Conservation (phyloP, 2,113 vertebrate genomes). For the Sigmodon hispidus region DNA sequence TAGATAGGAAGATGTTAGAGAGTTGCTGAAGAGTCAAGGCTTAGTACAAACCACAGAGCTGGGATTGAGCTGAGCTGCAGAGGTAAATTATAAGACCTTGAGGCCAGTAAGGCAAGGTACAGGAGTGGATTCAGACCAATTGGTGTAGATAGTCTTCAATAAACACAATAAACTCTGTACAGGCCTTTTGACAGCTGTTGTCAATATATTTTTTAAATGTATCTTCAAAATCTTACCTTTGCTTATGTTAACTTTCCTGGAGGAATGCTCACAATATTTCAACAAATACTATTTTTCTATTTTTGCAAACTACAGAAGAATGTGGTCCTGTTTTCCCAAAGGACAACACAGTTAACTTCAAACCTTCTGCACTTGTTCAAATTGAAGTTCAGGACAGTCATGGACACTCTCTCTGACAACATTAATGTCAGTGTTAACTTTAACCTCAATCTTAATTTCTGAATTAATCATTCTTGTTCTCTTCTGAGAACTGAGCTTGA, state of each 20-base stretch:
- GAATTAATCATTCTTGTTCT: slow-evolving; percentile 6
- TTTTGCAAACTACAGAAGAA: background rate
- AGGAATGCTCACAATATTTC: background rate
- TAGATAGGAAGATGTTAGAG: background rate
- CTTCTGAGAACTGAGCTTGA: slow-evolving; percentile 5
- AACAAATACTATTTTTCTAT: slow-evolving; percentile 15
- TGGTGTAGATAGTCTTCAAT: background rate
- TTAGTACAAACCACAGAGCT: background rate
- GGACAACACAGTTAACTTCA: background rate
- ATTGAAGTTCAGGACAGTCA: background rate
- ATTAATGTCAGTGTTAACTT: background rate
- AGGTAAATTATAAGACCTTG: background rate
- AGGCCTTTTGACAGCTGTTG: background rate
- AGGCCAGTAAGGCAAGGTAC: too few species aligned
- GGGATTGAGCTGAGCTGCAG: background rate
- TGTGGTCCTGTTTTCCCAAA: background rate
- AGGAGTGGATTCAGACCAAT: background rate
- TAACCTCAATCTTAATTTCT: slow-evolving; percentile 29
- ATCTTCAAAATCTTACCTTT: background rate
- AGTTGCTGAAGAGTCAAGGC: background rate
- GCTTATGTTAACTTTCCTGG: background rate
- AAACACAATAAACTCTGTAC: background rate
- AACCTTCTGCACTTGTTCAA: background rate
- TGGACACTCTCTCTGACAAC: slow-evolving; percentile 5
- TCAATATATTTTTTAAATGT: background rate